Base-by-base conservation (phyloP, 1,140 invertebrate species). In the Pectinophora gossypiella region DNA sequence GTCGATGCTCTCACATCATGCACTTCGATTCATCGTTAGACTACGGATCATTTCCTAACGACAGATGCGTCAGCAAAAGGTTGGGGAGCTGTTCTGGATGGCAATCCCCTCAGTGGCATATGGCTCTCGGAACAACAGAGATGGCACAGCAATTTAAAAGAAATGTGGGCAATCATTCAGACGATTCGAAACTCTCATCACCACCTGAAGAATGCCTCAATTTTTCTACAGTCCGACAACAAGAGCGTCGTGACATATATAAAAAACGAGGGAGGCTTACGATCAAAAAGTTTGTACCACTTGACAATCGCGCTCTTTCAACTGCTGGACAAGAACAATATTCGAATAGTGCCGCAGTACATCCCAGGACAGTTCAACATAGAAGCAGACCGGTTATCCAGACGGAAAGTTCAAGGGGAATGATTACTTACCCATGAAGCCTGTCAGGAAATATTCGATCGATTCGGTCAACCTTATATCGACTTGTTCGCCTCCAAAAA, bases 231-330 rank as follows among this genome's bases (percentile, higher is more conserved):
- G 35, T 59, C 69, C 32, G 64, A 72, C 74, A 84, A 70, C 62
- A 62, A 44, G 13, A 75, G 76, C 1, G 56, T 60, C 0, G 67
- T 82, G 10, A 47, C 72, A 0, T 62, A 77, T 42, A 46, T 84
- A n/a, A 51, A 55, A 40, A 78, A 74, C 20, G 71, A 79, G 50
- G 72, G 75, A 5, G 75, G 75, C 2, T 75, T 70, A 15, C 76
- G 54, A 51, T 85, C 70, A 12, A 3, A 56, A 19, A 15, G 48
- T 3, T 58, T 80, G 0, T 43, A 66, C 52, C 46, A 70, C 13
- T 20, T 76, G 18, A 76, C 77, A 10, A 10, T 10, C 9, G 13
- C 5, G 13, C 3, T 38, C 13, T 38, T n/a, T n/a, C 5, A 38
- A 4, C n/a, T n/a, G n/a, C n/a, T 61, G 7, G 64, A 72, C 53